Conservation (phyloP, 2,113 vertebrate species). For the Turdus rufiventris region DNA sequence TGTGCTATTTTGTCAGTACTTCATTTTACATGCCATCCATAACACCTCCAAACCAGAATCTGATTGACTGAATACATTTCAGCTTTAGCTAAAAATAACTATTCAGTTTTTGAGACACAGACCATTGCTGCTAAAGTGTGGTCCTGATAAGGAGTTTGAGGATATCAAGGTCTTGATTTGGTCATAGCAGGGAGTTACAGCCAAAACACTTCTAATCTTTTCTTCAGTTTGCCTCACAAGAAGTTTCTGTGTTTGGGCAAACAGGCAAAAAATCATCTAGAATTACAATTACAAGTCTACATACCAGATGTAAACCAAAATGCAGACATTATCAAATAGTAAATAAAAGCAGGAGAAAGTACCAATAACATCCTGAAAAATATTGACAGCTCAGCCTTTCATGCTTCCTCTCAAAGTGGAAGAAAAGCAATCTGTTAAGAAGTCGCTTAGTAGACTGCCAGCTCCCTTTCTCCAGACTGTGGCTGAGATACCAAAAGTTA, state of each 20-base stretch:
- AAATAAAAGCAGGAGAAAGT: neutral
- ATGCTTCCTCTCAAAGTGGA: neutral
- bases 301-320: neutral
- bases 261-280: neutral
- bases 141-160: neutral
- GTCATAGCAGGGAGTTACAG: neutral
- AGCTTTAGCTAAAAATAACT: neutral
- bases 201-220: neutral
- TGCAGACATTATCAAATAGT: neutral
- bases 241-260: neutral
- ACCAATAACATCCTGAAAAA: neutral
- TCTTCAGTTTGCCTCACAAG: neutral
- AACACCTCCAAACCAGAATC: neutral
- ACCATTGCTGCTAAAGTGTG: neutral
- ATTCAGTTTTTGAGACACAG: neutral
- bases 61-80: neutral
- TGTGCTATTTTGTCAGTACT: conserved; percentile 1
- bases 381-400: neutral
- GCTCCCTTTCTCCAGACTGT: neutral
- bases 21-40: neutral
- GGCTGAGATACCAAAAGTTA: neutral
- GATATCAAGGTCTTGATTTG: neutral
- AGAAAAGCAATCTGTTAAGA: neutral
- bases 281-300: neutral
- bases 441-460: neutral